Evolutionary conservation across 1,140 invertebrate species (phyloP).

Genomic region (Bombus consobrinus): DNA sequence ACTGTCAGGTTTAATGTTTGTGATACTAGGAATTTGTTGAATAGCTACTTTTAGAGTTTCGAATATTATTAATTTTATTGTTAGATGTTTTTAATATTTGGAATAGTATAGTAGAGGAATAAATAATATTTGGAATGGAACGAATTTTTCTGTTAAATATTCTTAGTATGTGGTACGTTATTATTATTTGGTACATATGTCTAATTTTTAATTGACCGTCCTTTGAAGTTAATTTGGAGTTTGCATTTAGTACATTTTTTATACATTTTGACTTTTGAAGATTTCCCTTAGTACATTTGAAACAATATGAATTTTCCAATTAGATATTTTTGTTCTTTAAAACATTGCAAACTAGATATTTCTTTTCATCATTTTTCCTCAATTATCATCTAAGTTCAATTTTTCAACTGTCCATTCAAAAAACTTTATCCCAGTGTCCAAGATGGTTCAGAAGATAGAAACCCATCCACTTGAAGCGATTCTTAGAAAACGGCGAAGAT

Average conservation of each 20-base stretch:
- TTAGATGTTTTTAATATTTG: not conserved
- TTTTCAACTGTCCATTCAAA: not conserved
- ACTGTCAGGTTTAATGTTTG: not conserved
- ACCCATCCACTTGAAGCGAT: not conserved
- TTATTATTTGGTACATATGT: not conserved
- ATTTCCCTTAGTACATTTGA: too few species aligned
- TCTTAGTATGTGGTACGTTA: not conserved
- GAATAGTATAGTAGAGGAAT: not conserved
- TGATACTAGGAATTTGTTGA: not conserved
- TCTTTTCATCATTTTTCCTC: not conserved
- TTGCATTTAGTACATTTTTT: too few species aligned
- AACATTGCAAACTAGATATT: not conserved
- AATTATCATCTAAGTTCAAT: not conserved
- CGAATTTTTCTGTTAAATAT: not conserved
- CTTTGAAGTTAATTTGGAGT: too few species aligned
- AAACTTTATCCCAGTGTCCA: too few species aligned
- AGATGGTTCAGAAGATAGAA: not conserved
- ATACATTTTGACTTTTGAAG: too few species aligned
- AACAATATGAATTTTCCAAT: not conserved
- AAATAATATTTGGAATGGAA: not conserved
- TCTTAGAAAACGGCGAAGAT: slow-evolving; percentile 6
- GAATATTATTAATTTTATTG: not conserved
- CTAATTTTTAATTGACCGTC: not conserved
- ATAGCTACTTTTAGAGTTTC: not conserved
- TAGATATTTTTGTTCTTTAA: not conserved